These are phyloP conservation scores for Palythoa grandiflora DNA, from an alignment of 92 coral and sea anemone genomes.

Conservation along the genomic window DNA sequence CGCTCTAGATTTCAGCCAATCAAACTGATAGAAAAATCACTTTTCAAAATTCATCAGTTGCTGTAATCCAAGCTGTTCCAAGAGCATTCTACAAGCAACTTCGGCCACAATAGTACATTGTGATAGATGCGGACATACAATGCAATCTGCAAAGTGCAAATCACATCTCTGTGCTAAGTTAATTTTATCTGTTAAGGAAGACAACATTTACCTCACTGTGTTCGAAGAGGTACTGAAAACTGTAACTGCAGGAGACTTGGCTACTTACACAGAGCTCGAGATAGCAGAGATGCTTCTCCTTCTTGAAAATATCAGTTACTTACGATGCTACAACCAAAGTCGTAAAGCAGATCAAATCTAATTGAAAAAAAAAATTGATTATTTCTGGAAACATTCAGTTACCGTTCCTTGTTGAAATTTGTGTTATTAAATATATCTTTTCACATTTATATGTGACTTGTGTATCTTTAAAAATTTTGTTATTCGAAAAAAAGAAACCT, in stretches of 20 bases:
- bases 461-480: not conserved
- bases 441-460: no score
- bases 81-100: slow-evolving; percentile 31
- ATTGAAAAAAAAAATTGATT: not conserved
- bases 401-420: no score
- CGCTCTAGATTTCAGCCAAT: slow-evolving; percentile 25
- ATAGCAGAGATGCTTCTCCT: slow-evolving; percentile 22
- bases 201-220: no score
- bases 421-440: no score
- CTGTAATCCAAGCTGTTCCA: slow-evolving; percentile 21
- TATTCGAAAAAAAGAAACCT: not conserved
- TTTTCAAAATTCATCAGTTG: slow-evolving; percentile 24
- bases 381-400: not conserved
- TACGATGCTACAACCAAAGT: slow-evolving; percentile 8
- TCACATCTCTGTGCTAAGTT: slow-evolving; percentile 33
- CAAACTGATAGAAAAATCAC: not conserved
- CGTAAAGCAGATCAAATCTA: not conserved
- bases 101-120: slow-evolving; percentile 33
- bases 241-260: no score
- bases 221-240: slow-evolving; percentile 25
- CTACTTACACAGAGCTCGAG: slow-evolving; percentile 6
- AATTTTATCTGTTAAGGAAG: slow-evolving; percentile 4
- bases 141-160: slow-evolving; percentile 18
- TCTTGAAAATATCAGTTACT: slow-evolving; percentile 28
- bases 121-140: slow-evolving; percentile 35